Conservation (phyloP, 2,113 vertebrate species). For the Oreamnos americanus region DNA sequence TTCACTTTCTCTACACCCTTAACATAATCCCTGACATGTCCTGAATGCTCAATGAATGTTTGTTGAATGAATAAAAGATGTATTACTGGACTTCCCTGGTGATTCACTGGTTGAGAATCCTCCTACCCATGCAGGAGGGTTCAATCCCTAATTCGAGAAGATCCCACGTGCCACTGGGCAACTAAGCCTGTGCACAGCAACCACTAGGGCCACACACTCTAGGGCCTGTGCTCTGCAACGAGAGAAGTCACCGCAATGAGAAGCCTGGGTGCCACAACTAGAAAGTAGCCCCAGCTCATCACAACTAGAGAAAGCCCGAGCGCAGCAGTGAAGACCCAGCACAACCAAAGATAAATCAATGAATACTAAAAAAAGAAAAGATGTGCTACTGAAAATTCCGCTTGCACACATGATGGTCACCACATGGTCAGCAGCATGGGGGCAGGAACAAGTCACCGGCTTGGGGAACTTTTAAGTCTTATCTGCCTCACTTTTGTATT, state of each 20-base stretch:
- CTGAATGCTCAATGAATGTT: accelerated
- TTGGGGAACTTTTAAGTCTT: neutral
- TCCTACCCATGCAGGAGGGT: neutral
- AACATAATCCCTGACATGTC: neutral
- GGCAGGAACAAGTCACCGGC: accelerated
- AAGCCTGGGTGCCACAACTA: neutral
- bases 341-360: neutral
- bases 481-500: neutral
- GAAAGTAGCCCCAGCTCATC: neutral
- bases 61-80: neutral
- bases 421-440: accelerated
- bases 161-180: neutral
- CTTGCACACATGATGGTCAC: neutral
- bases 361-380: neutral
- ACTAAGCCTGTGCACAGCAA: neutral
- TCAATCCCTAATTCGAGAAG: neutral
- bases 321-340: neutral
- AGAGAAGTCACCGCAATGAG: neutral
- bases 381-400: neutral
- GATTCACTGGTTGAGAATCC: neutral
- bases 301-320: neutral
- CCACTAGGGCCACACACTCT: neutral
- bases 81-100: neutral
- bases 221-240: neutral
- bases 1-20: neutral